Evolutionary conservation across 1,140 invertebrate species (phyloP), one percentile per base, ranked within the genome.

Genomic region (Heliconius himera): DNA sequence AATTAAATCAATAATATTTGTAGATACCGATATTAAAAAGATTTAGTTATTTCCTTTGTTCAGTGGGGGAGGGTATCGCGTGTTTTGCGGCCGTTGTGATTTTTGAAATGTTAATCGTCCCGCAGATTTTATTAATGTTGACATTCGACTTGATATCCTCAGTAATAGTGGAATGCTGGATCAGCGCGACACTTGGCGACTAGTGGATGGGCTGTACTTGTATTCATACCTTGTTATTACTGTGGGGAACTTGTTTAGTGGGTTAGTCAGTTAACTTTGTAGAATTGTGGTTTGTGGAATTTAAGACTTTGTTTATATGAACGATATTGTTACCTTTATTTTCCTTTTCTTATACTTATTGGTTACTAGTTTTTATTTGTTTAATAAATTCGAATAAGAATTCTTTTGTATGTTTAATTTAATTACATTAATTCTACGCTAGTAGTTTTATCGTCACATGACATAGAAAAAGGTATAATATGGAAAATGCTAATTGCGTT

Each of bases 91-190:
- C 86, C 86, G 86, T 90, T 90, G 85, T 88, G 90, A 91, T 91
- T 88, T 84, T 85, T 91, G 86, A 91, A 91, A 92, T 90, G 90
- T 92, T 92, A 92, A 92, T 92, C 90, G 90, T 80, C 88, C 83
- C 76, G 83, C 85, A 91, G 89, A 92, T 90, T 90, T 90, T 92
- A 90, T 90, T 90, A 86, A 85, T 77, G 83, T 82, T 86, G 86
- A 89, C 83, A 88, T 83, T 46, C 4, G 13, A 46, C 41, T 46
- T 46, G 33, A 84, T 83, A 85, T 89, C 76, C 76, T 81, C 76
- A 73, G 73, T 82, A 72, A 81, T 81, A 29, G 73, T 75, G 74
- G 75, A 71, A 82, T 60, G 78, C 70, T 83, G 80, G 81, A 82
- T 85, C 85, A 83, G 80, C 72, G 82, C 80, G 80, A 82, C 82